A percentile compares a stretch with the other conserved stretches of the same genome.
Evolutionary conservation across 2,888 invertebrate genomes (phyloP).

Genomic region (Tridacna gigas): DNA sequence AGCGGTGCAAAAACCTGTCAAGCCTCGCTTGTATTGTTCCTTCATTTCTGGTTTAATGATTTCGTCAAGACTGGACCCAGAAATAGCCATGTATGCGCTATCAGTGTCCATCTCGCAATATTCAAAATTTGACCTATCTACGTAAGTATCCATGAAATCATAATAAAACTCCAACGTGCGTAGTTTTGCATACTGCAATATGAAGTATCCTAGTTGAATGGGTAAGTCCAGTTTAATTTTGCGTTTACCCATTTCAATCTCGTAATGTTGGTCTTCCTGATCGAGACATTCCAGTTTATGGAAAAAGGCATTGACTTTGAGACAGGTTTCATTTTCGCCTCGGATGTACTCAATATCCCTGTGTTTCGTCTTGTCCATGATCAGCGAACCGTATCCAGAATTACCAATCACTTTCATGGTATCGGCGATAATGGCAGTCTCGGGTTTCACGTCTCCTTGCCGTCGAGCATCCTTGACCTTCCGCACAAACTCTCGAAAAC

Average conservation of each 20-base stretch:
- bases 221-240: too few relatives aligned
- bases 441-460: conserved; percentile 30
- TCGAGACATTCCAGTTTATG: conserved; percentile 44
- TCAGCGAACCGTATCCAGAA: conserved; percentile 56
- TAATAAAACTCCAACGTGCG: too few relatives aligned
- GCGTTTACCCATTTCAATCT: conserved; percentile 51
- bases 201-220: conserved; percentile 65
- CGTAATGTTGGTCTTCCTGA: conserved; percentile 48
- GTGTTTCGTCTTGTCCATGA: conserved; percentile 62
- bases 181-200: conserved; percentile 68
- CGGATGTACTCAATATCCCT: conserved; percentile 40
- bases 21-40: conserved; percentile 27
- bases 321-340: conserved; percentile 38
- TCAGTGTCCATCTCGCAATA: too few relatives aligned
- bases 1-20: conserved; percentile 34
- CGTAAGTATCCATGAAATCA: too few relatives aligned
- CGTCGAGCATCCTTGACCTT: conserved; percentile 29
- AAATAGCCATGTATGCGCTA: conserved; percentile 62
- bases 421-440: conserved; percentile 43
- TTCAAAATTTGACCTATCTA: too few relatives aligned
- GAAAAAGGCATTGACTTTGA: conserved; percentile 50
- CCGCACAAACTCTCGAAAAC: conserved; percentile 50
- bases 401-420: conserved; percentile 43
- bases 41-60: too few relatives aligned
- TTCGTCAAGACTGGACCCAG: conserved; percentile 29